Base-by-base conservation (phyloP, 2,888 invertebrate species). In the Noctua fimbriata region DNA sequence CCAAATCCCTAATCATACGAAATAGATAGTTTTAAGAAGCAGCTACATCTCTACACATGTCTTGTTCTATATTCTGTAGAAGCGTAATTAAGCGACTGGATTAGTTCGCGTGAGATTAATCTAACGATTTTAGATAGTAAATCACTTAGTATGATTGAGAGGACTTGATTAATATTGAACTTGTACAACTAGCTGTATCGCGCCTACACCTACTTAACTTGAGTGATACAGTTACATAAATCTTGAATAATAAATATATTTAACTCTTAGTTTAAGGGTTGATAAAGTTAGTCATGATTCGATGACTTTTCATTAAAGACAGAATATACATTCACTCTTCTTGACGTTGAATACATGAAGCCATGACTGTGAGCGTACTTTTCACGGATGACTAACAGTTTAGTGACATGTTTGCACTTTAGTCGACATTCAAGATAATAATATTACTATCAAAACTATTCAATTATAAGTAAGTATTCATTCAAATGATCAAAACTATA, bases 31-130 rank as follows among this genome's bases (percentile, higher is more conserved):
- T 36, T 36, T 36, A 65, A 21, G 36, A 65, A 36, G 16, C 60
- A 16, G 36, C 7, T 18, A 3, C 69, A 28, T 44, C n/a, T 88
- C 89, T 87, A 86, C 10, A 71, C 63, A 14, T 75, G 0, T 0
- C 21, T 28, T 0, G 49, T 0, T 84, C 90, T 89, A 76, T 55
- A 76, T 75, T 83, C 65, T 76, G 82, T 78, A 76, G 77, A 78
- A 88, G 76, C 81, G 91, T 93, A 93, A 93, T 94, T 93, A 93
- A 92, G 90, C 89, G 85, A 87, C 87, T 86, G 89, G 93, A 94
- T 94, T 94, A 94, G 93, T 92, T 92, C 84, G 92, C 90, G 87
- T 89, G 88, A 94, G 93, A 95, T 95, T 94, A 94, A 94, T 94
- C 92, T 92, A 90, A 91, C 92, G 92, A 93, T 92, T 94, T 92